Evolutionary conservation across 2,113 vertebrate species (phyloP).

Genomic region (Cebus imitator): DNA sequence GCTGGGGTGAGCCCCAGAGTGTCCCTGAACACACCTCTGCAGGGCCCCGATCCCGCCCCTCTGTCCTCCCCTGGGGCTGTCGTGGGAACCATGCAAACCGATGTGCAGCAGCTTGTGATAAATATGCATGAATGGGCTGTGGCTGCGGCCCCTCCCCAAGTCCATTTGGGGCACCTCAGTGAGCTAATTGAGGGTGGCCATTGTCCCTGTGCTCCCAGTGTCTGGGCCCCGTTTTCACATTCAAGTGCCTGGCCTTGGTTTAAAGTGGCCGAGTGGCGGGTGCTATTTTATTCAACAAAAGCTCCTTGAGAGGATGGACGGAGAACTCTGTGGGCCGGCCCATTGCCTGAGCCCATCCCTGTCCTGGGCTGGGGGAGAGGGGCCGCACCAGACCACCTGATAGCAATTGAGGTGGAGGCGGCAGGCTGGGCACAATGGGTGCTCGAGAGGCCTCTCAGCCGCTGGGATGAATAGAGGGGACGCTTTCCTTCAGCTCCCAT

Average conservation of each 20-base stretch:
- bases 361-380: slow-evolving; percentile 68
- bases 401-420: slow-evolving; percentile 83
- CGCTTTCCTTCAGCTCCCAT: slow-evolving; percentile 76
- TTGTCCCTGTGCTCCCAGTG: slow-evolving; percentile 83
- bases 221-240: slow-evolving; percentile 85
- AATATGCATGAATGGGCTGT: slow-evolving; percentile 84
- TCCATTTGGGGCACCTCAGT: slow-evolving; percentile 85
- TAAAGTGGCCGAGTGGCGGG: slow-evolving; percentile 88
- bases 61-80: slow-evolving; percentile 48
- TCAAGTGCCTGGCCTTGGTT: slow-evolving; percentile 87
- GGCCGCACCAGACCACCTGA: slow-evolving; percentile 78
- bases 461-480: slow-evolving; percentile 83
- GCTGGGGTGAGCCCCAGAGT: slow-evolving; percentile 3
- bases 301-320: slow-evolving; percentile 84
- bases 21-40: slow-evolving; percentile 71
- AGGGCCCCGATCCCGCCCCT: slow-evolving; percentile 26
- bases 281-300: slow-evolving; percentile 88
- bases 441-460: slow-evolving; percentile 60
- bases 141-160: slow-evolving; percentile 77
- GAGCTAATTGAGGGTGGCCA: slow-evolving; percentile 88
- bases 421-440: slow-evolving; percentile 52
- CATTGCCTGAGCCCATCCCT: slow-evolving; percentile 85
- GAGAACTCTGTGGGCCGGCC: slow-evolving; percentile 85
- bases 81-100: slow-evolving; percentile 80
- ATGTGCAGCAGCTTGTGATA: slow-evolving; percentile 77